phyloP scores from a whole-genome alignment of 2,797 vertebrate genomes.

The Microctenopoma steveboyesi region DNA sequence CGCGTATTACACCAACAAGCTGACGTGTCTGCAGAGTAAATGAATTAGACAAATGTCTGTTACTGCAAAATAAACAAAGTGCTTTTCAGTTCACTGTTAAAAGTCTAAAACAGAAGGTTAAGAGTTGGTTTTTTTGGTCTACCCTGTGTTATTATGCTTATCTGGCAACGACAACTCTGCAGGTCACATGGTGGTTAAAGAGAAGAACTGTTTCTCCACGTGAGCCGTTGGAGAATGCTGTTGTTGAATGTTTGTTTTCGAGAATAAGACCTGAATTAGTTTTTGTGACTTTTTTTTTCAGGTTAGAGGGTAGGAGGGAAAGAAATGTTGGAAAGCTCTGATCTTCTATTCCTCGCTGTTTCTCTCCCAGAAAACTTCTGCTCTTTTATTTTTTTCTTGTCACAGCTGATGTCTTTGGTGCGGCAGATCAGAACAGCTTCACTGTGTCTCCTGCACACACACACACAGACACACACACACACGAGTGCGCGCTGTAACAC shows the following conservation, averaged over 20 bases:
- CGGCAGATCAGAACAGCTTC: conserved; percentile 61
- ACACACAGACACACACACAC: conserved; percentile 33
- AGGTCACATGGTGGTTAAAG: conserved; percentile 36
- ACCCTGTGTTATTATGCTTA: conserved; percentile 23
- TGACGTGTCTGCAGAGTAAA: conserved; percentile 36
- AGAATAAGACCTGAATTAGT: conserved; percentile 13
- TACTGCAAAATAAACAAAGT: conserved; percentile 2
- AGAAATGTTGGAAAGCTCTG: conserved; percentile 35
- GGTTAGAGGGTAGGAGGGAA: conserved; percentile 11
- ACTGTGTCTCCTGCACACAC: conserved; percentile 43
- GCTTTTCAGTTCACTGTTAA: conserved; percentile 1
- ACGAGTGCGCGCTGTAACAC: conserved; percentile 32
- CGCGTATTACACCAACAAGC: conserved; percentile 26
- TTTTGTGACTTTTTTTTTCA: conserved; percentile 6
- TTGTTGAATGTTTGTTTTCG: conserved; percentile 7
- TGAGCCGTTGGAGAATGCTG: neutral
- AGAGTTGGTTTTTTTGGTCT: conserved; percentile 8
- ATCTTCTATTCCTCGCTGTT: conserved; percentile 45
- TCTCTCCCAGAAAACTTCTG: conserved; percentile 47
- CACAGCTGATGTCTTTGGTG: conserved; percentile 57
- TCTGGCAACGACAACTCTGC: conserved; percentile 30
- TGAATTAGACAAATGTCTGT: conserved; percentile 32
- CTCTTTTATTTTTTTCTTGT: conserved; percentile 42
- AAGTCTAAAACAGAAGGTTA: conserved; percentile 4
- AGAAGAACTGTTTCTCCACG: conserved; percentile 18